Conservation (phyloP, 2,888 invertebrate species). For the Drosophila paracracens region DNA sequence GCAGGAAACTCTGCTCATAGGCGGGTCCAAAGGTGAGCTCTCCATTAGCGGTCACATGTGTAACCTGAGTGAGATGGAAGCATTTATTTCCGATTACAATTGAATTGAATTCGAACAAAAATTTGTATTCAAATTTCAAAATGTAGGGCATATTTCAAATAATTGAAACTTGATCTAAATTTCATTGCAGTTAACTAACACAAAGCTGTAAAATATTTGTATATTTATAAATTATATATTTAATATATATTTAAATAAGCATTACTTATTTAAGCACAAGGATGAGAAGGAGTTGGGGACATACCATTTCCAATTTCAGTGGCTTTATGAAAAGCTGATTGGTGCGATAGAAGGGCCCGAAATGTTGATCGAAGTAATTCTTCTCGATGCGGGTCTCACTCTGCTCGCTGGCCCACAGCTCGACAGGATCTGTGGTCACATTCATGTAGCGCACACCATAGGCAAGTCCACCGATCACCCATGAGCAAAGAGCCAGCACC, state of each 20-base stretch:
- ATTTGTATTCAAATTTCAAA: background rate
- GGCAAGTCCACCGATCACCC: constrained; percentile 87
- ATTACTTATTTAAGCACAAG: background rate
- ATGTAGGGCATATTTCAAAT: background rate
- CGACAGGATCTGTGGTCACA: constrained; percentile 94
- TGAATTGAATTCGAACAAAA: background rate
- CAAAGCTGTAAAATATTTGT: background rate
- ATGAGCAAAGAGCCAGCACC: constrained; percentile 88
- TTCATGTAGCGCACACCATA: constrained; percentile 89
- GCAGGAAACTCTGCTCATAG: constrained; percentile 91
- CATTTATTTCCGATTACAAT: background rate
- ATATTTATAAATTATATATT: too few relatives aligned
- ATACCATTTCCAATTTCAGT: constrained; percentile 86
- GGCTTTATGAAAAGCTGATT: constrained; percentile 94
- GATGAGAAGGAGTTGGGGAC: background rate
- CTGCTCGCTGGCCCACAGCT: constrained; percentile 95
- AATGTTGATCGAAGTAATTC: constrained; percentile 93
- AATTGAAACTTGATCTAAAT: background rate
- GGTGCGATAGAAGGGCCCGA: constrained; percentile 95
- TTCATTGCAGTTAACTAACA: background rate
- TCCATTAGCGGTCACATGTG: constrained; percentile 84
- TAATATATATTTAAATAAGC: too few relatives aligned
- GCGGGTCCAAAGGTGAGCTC: constrained; percentile 90
- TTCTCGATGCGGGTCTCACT: constrained; percentile 93
- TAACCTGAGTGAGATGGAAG: constrained; percentile 65